These are phyloP conservation scores for Phalanger gymnotis DNA, from an alignment of 2,797 vertebrate species.

Conservation along the genomic window DNA sequence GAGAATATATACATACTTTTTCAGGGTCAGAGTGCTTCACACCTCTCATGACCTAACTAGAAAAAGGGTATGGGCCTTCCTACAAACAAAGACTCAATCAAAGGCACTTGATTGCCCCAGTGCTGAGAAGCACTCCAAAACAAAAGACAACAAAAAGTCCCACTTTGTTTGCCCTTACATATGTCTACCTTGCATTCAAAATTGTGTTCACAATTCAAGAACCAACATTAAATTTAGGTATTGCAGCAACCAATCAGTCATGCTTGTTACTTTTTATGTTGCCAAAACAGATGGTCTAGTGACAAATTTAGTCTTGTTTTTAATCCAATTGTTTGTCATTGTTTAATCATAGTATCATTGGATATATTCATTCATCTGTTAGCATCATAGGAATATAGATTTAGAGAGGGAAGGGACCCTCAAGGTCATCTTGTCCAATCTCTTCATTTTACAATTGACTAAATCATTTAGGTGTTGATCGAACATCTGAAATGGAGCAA, in stretches of 20 bases:
- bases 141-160: too few relatives aligned
- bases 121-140: too few relatives aligned
- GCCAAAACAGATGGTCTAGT: neutral
- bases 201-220: neutral
- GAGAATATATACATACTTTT: too few relatives aligned
- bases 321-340: neutral
- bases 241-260: neutral
- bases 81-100: too few relatives aligned
- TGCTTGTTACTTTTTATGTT: neutral
- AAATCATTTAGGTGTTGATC: neutral
- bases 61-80: too few relatives aligned
- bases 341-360: neutral
- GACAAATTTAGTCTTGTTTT: neutral
- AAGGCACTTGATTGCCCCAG: too few relatives aligned
- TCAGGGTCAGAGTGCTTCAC: too few relatives aligned
- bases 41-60: too few relatives aligned
- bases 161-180: too few relatives aligned
- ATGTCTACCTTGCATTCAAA: neutral
- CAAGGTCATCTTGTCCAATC: neutral
- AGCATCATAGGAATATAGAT: neutral
- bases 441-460: neutral
- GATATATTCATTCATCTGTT: neutral
- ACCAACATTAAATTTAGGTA: neutral
- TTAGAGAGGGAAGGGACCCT: neutral
- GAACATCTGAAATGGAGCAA: neutral